phyloP scores from a whole-genome alignment of 2,113 vertebrate genomes.

The Gallinago jamesoni region DNA sequence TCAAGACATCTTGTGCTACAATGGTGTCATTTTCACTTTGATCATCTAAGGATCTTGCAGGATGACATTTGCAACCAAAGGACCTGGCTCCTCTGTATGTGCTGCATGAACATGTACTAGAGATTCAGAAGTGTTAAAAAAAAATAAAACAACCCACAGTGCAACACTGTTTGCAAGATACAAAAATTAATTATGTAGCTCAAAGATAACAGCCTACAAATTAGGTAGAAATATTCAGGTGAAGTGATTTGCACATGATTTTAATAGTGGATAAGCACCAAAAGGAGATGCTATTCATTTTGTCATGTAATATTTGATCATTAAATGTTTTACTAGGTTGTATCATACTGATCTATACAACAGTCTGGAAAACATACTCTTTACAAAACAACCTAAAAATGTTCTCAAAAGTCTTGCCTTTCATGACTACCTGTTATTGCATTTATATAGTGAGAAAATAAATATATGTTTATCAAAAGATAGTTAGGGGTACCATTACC shows the following conservation, averaged over 20 bases:
- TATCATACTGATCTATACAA: slow-evolving; percentile 5
- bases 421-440: neutral
- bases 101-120: neutral
- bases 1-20: slow-evolving; percentile 2
- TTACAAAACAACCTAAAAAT: neutral
- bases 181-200: slow-evolving; percentile 50
- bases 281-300: slow-evolving; percentile 14
- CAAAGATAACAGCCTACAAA: slow-evolving; percentile 35
- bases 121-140: neutral
- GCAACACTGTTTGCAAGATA: neutral
- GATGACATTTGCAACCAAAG: slow-evolving; percentile 20
- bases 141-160: neutral
- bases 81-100: neutral
- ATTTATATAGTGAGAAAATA: neutral
- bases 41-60: slow-evolving; percentile 32
- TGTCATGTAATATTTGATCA: slow-evolving; percentile 33
- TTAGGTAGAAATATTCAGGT: slow-evolving; percentile 50
- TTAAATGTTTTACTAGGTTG: neutral
- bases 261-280: slow-evolving; percentile 33
- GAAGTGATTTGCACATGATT: slow-evolving; percentile 49
- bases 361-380: neutral
- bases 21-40: slow-evolving; percentile 53
- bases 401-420: neutral
- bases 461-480: neutral
- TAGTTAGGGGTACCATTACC: neutral